Base-by-base conservation (phyloP, 2,113 vertebrate genomes). In the Xiphophorus hellerii region DNA sequence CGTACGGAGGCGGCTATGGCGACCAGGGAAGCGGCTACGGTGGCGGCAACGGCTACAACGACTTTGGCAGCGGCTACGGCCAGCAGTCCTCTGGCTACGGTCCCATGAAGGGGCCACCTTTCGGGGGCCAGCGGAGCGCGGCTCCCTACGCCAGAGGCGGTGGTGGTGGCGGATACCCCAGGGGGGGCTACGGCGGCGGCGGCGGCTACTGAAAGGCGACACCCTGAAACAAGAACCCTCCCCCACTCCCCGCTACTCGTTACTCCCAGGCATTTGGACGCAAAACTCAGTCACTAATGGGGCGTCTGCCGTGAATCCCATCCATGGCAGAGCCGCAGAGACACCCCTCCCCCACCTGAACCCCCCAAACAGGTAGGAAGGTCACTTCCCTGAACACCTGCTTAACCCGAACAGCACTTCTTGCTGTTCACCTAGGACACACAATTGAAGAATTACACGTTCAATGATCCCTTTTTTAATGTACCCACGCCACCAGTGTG, bases 61-160 rank as follows among this genome's bases (percentile, higher is more conserved):
- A 96, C 84, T 97, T 97, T 89, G 96, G 97, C 86, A 95, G 93
- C 93, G 82, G 92, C 20, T 97, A 97, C 81, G 95, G 93, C 76
- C 97, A 97, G 93, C 96, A 98, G 28, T 93, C 95, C 48, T 96
- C 96, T 30, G 94, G 95, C 10, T 97, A 98, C 35, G 96, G 96
- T 48, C 96, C 97, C 65, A 96, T 98, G 96, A 98, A 97, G 83
- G 93, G 95, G 76, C 94, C 95, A 76, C 94, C 95, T 0, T 93
- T 91, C 90, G 95, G 96, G 74, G 95, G 94, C 13, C 94, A 95
- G 66, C 93, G 96, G 88, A 97, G 95, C 92, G 94, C 94, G 33
- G 95, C 94, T 84, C 96, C 96, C 89, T 97, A 97, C 82, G 92
- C 95, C 93, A 91, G 96, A 81, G 96, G 96, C 3, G 96, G 96